Evolutionary conservation across 2,113 vertebrate species (phyloP).

Genomic region (Casuarius casuarius): DNA sequence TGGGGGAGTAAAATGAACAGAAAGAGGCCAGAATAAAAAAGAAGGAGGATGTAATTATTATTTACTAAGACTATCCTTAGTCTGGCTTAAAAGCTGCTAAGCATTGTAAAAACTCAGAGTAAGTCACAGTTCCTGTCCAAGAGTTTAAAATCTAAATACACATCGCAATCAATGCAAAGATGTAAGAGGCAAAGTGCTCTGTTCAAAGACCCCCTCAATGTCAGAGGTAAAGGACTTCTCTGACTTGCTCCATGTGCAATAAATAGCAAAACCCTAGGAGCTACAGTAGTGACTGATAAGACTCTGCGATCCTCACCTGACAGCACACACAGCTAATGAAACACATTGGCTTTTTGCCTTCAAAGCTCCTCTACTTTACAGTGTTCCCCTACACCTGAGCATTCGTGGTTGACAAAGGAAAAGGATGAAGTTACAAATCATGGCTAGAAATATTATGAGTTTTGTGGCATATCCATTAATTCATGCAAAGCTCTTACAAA

Average conservation of each 20-base stretch:
- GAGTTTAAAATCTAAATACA: neutral
- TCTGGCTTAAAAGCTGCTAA: neutral
- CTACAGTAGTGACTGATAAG: neutral
- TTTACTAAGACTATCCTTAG: neutral
- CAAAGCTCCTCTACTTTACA: neutral
- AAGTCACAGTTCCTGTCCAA: neutral
- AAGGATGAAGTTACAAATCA: slow-evolving; percentile 24
- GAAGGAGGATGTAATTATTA: neutral
- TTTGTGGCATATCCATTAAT: slow-evolving; percentile 41
- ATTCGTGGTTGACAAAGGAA: neutral
- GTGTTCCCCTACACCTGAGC: neutral
- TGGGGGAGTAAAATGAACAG: slow-evolving; percentile 14
- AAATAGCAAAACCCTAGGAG: slow-evolving; percentile 7
- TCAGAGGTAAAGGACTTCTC: slow-evolving; percentile 13
- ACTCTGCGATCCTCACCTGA: neutral
- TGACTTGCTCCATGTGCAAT: slow-evolving; percentile 31
- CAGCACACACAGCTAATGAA: slow-evolving; percentile 6
- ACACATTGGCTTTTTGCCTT: neutral
- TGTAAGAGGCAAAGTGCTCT: neutral
- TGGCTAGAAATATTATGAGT: neutral
- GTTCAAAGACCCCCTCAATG: neutral
- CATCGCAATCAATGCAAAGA: neutral
- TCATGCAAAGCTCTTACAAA: slow-evolving; percentile 4
- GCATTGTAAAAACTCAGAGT: neutral
- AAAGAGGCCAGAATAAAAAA: neutral